phyloP scores from a whole-genome alignment of 1,140 invertebrate genomes.

The Musca vetustissima region DNA sequence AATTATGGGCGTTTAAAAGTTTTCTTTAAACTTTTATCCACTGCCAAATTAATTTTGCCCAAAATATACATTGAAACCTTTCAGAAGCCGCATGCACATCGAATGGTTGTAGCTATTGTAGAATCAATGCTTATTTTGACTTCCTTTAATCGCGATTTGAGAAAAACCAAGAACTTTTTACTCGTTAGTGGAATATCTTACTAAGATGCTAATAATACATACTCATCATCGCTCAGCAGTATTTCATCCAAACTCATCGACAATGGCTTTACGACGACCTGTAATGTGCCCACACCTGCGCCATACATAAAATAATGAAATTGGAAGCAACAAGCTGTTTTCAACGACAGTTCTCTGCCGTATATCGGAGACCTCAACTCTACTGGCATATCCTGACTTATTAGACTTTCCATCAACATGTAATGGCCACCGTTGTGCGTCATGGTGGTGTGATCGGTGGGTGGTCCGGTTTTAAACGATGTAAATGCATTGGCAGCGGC shows the following conservation, averaged over 20 bases:
- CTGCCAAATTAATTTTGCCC: no score
- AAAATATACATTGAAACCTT: no score
- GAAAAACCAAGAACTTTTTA: no score
- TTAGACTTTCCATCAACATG: conserved; percentile 44
- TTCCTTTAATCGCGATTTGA: no score
- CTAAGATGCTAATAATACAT: not conserved
- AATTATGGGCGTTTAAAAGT: no score
- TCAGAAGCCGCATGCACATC: no score
- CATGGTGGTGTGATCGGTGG: conserved; percentile 45
- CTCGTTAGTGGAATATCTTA: no score
- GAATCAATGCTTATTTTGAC: no score
- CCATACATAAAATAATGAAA: conserved; percentile 53
- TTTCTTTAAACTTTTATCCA: no score
- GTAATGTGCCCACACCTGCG: conserved; percentile 38
- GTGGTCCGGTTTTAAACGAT: conserved; percentile 41
- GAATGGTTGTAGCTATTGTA: no score
- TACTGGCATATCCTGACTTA: conserved; percentile 18
- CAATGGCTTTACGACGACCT: conserved; percentile 42
- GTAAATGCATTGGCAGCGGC: conserved; percentile 32
- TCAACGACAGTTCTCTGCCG: conserved; percentile 34
- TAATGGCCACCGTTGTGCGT: conserved; percentile 40
- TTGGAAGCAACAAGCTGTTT: conserved; percentile 47
- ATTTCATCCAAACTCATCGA: conserved; percentile 31
- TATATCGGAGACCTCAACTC: conserved; percentile 46
- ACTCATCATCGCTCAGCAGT: conserved; percentile 16